A percentile compares a stretch with the other conserved stretches of the same genome.
Evolutionary conservation across 2,797 vertebrate genomes (phyloP).

Genomic region (Gadopsis bispinosus): DNA sequence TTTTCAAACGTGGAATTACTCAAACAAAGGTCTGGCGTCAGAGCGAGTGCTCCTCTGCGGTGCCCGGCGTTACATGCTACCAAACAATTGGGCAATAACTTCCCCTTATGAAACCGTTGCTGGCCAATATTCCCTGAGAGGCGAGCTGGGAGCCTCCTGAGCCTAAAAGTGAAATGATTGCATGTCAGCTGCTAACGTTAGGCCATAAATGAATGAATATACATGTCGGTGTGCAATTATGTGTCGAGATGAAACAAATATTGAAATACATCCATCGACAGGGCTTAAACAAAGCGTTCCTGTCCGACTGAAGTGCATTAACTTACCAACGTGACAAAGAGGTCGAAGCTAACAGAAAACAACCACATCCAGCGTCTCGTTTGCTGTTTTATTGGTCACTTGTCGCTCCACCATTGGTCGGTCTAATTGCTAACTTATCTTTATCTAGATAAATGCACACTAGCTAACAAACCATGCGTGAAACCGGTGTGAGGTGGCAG

Average conservation of each 20-base stretch:
- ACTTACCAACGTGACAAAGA: too few species aligned
- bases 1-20: background rate
- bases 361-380: background rate
- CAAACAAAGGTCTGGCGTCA: constrained; percentile 2
- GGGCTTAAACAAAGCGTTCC: constrained; percentile 34
- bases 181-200: constrained; percentile 28
- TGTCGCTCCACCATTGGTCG: background rate
- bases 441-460: background rate
- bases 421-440: background rate
- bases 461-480: background rate
- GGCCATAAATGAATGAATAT: constrained; percentile 6
- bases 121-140: constrained; percentile 41
- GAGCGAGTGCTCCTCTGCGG: background rate
- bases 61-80: constrained; percentile 7
- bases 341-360: constrained; percentile 3
- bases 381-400: background rate
- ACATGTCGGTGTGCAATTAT: constrained; percentile 6
- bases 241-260: constrained; percentile 30
- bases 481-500: background rate
- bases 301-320: background rate
- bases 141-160: constrained; percentile 14
- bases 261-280: constrained; percentile 17
- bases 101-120: constrained; percentile 31
- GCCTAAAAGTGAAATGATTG: constrained; percentile 11
- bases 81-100: constrained; percentile 34